These are phyloP conservation scores for Dolichallabes microphthalmus DNA, from an alignment of 2,113 vertebrate species.

Conservation along the genomic window DNA sequence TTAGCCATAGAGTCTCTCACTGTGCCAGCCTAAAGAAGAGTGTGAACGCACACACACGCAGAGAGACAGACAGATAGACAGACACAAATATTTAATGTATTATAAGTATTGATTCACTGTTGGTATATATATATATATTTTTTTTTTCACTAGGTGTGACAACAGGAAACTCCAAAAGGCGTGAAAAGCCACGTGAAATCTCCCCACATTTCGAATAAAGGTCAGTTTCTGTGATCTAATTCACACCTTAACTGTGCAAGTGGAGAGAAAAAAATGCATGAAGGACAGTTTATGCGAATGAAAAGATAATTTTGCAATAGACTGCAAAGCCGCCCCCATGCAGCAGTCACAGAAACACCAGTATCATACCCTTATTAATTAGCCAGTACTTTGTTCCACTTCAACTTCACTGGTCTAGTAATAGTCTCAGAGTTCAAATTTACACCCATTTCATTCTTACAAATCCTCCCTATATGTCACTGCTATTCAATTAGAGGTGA, in stretches of 20 bases:
- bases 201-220: not conserved
- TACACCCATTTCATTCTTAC: not conserved
- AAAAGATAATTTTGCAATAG: not conserved
- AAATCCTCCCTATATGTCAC: not conserved
- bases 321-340: not conserved
- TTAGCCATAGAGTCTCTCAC: conserved; percentile 97
- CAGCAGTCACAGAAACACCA: not conserved
- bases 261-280: not conserved
- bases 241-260: not conserved
- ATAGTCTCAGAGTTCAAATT: not conserved
- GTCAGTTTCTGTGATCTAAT: not conserved
- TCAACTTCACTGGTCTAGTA: not conserved
- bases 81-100: not conserved
- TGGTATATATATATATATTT: too few relatives aligned
- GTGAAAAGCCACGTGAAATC: not conserved
- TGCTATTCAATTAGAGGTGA: not conserved
- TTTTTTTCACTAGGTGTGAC: not conserved
- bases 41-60: not conserved
- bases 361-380: not conserved
- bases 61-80: not conserved
- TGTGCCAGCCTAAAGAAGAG: conserved; percentile 79
- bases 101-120: not conserved
- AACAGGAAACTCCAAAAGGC: not conserved
- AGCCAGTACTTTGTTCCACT: not conserved
- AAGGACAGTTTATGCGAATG: not conserved